phyloP scores from a whole-genome alignment of 2,888 invertebrate genomes.

The Nomada ferruginata region DNA sequence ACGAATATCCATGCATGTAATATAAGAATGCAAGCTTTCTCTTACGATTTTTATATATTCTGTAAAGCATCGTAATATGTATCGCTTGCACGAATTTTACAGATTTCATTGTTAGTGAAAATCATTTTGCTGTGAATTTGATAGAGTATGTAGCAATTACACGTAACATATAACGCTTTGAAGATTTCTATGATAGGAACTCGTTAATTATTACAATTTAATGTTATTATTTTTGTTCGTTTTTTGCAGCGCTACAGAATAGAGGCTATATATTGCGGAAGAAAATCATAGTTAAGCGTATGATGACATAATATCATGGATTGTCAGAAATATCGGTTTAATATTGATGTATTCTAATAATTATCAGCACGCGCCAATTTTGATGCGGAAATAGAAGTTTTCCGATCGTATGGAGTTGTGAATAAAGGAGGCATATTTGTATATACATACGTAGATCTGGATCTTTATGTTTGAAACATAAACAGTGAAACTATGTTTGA shows the following conservation, averaged over 20 bases:
- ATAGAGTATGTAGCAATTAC: too few relatives aligned
- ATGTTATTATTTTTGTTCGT: neutral
- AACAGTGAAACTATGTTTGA: conserved; percentile 61
- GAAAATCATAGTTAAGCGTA: neutral
- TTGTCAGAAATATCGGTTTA: neutral
- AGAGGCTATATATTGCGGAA: neutral
- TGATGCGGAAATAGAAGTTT: conserved; percentile 3
- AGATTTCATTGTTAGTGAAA: neutral
- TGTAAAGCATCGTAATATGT: conserved; percentile 5
- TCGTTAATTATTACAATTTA: conserved; percentile 6
- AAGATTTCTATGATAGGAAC: too few relatives aligned
- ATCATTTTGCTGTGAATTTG: too few relatives aligned
- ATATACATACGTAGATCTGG: neutral
- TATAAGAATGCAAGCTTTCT: too few relatives aligned
- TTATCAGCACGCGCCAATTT: neutral
- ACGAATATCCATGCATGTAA: too few relatives aligned
- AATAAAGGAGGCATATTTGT: conserved; percentile 1
- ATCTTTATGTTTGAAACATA: conserved; percentile 28
- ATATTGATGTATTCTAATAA: neutral
- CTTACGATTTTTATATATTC: too few relatives aligned
- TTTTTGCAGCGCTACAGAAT: conserved; percentile 34
- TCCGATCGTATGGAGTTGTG: conserved; percentile 6
- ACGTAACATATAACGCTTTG: too few relatives aligned
- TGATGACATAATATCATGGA: neutral
- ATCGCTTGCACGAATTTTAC: conserved; percentile 28